A percentile compares a stretch with the other conserved stretches of the same genome.
phyloP scores from a whole-genome alignment of 2,888 invertebrate genomes.

The Rhabditoides inermis region DNA sequence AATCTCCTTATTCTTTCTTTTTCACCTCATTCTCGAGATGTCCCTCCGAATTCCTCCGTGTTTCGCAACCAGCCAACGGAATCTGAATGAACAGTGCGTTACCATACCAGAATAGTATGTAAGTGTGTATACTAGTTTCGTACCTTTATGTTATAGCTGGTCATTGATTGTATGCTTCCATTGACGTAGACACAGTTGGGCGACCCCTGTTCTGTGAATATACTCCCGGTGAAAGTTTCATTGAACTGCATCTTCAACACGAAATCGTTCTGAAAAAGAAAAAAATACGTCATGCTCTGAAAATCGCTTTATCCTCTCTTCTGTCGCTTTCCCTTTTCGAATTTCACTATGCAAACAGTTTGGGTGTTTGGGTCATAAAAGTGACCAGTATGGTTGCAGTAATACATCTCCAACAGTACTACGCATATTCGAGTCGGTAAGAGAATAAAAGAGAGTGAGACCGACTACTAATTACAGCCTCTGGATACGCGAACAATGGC shows the following conservation, averaged over 20 bases:
- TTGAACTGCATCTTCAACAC: conserved; percentile 45
- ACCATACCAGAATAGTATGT: background rate
- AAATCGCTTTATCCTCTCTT: too few relatives aligned
- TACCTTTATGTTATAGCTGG: conserved; percentile 45
- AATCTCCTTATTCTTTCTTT: too few relatives aligned
- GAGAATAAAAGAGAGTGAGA: too few relatives aligned
- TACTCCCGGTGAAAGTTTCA: conserved; percentile 38
- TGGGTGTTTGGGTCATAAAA: too few relatives aligned
- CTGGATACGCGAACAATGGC: too few relatives aligned
- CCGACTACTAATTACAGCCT: too few relatives aligned
- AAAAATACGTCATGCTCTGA: too few relatives aligned
- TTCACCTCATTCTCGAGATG: conserved; percentile 48
- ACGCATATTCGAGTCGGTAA: too few relatives aligned
- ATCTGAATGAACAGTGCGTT: conserved; percentile 26
- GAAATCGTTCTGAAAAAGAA: conserved; percentile 44
- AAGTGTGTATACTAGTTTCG: background rate
- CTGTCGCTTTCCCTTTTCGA: too few relatives aligned
- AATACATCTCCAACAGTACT: too few relatives aligned
- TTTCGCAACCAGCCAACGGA: conserved; percentile 46
- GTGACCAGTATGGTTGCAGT: too few relatives aligned
- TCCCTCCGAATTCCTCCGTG: conserved; percentile 41
- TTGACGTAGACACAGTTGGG: conserved; percentile 51
- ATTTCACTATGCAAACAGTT: too few relatives aligned
- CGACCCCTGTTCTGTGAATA: conserved; percentile 45
- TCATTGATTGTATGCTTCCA: conserved; percentile 40